These are phyloP conservation scores for Philonicus albiceps DNA, from an alignment of 2,888 invertebrate genomes.

Conservation along the genomic window DNA sequence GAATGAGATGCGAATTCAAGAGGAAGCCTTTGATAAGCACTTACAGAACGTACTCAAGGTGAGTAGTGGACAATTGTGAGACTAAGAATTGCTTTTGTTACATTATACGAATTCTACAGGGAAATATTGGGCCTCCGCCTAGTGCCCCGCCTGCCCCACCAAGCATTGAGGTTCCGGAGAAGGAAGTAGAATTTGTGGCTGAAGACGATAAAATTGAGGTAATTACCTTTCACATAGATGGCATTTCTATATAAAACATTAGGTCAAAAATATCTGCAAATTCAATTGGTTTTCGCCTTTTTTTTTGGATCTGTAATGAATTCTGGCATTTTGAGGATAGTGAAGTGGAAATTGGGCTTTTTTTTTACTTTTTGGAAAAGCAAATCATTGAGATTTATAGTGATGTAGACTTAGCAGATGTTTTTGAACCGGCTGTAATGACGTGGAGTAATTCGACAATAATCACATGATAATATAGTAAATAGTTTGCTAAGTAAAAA, in stretches of 20 bases:
- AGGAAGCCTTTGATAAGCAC: constrained; percentile 79
- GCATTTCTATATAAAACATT: neutral
- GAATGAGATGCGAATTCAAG: constrained; percentile 76
- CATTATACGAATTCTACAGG: constrained; percentile 17
- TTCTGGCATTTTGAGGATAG: constrained; percentile 4
- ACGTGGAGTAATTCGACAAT: constrained; percentile 42
- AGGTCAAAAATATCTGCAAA: constrained; percentile 40
- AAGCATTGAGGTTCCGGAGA: constrained; percentile 67
- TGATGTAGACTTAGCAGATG: constrained; percentile 39
- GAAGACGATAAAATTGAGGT: constrained; percentile 67
- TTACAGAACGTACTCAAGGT: constrained; percentile 77
- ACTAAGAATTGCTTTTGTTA: neutral
- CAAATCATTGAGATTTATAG: neutral
- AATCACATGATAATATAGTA: neutral
- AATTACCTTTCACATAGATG: constrained; percentile 43
- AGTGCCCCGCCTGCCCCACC: constrained; percentile 62
- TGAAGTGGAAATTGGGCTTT: neutral
- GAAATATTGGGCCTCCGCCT: constrained; percentile 24
- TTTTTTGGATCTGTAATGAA: neutral
- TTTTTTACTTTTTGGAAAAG: neutral
- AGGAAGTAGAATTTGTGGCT: constrained; percentile 72
- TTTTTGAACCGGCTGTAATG: constrained; percentile 45
- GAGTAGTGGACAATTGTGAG: constrained; percentile 32
- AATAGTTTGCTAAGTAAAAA: neutral
- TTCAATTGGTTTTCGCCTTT: neutral